Percentiles rank a stretch among this genome's conserved stretches.
These are phyloP conservation scores for Boloria euphrosyne DNA, from an alignment of 2,888 invertebrate genomes.

Conservation along the genomic window DNA sequence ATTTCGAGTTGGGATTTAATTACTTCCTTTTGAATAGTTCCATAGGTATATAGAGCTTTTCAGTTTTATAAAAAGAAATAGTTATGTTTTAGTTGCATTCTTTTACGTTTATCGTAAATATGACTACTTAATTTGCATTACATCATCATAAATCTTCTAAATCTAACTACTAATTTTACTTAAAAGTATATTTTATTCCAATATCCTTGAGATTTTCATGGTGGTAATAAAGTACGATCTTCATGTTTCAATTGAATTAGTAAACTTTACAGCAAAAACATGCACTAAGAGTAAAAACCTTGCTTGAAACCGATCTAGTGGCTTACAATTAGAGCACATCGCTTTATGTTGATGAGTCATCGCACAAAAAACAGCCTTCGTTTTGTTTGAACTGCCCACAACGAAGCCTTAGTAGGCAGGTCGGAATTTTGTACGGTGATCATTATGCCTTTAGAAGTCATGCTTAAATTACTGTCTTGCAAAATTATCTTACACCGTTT, in stretches of 20 bases:
- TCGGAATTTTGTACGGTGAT: slow-evolving; percentile 47
- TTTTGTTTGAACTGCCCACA: slow-evolving; percentile 44
- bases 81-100: too few species aligned
- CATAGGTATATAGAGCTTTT: too few species aligned
- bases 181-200: neutral
- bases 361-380: slow-evolving; percentile 55
- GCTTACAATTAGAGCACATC: slow-evolving; percentile 63
- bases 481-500: slow-evolving; percentile 26
- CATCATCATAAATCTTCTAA: too few species aligned
- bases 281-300: slow-evolving; percentile 28
- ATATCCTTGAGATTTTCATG: slow-evolving; percentile 14
- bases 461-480: slow-evolving; percentile 41
- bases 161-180: neutral
- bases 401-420: slow-evolving; percentile 50
- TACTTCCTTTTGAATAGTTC: too few species aligned
- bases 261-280: slow-evolving; percentile 19
- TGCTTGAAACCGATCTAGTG: slow-evolving; percentile 50
- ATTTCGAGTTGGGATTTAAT: too few species aligned
- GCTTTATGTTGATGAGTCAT: slow-evolving; percentile 55
- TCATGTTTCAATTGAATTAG: slow-evolving; percentile 4
- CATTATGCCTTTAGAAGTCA: slow-evolving; percentile 48
- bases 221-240: neutral
- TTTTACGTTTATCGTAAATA: too few species aligned
- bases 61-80: too few species aligned
- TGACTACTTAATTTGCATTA: too few species aligned